These are phyloP conservation scores for Marronus borbonicus DNA, from an alignment of 2,888 invertebrate species.

Conservation along the genomic window DNA sequence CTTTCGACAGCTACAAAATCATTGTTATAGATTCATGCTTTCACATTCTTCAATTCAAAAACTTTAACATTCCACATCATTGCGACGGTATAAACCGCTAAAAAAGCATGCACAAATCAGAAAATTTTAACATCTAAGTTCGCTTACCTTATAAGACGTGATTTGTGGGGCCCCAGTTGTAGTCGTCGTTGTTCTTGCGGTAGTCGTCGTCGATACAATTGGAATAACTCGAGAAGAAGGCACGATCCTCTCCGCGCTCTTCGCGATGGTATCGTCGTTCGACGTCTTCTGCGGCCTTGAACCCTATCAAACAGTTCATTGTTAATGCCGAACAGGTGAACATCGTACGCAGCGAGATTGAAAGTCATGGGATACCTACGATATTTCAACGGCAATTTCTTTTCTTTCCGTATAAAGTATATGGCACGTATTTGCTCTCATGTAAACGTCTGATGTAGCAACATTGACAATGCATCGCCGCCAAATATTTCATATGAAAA, in stretches of 20 bases:
- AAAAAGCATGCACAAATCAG: too few relatives aligned
- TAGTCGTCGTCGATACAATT: conserved; percentile 54
- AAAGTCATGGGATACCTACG: conserved; percentile 6
- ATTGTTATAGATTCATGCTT: too few relatives aligned
- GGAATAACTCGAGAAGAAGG: conserved; percentile 54
- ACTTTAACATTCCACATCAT: too few relatives aligned
- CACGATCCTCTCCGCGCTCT: conserved; percentile 60
- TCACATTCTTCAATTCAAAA: too few relatives aligned
- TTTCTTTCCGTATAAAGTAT: neutral
- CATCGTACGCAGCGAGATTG: conserved; percentile 19
- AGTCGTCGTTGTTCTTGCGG: conserved; percentile 44
- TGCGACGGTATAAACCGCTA: too few relatives aligned
- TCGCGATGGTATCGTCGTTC: conserved; percentile 58
- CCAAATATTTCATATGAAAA: conserved; percentile 9
- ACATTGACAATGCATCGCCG: neutral
- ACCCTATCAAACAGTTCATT: conserved; percentile 62
- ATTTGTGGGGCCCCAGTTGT: conserved; percentile 15
- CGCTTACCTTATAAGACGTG: conserved; percentile 27
- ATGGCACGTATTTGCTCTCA: neutral
- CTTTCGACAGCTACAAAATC: too few relatives aligned
- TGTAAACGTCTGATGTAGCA: neutral
- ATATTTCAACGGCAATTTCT: conserved; percentile 15
- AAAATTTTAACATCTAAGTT: neutral
- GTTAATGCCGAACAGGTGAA: conserved; percentile 54
- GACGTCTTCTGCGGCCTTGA: conserved; percentile 61